Percentiles rank a stretch among this genome's conserved stretches.
phyloP scores from a whole-genome alignment of 2,888 invertebrate genomes.

The Encarsia formosa region DNA sequence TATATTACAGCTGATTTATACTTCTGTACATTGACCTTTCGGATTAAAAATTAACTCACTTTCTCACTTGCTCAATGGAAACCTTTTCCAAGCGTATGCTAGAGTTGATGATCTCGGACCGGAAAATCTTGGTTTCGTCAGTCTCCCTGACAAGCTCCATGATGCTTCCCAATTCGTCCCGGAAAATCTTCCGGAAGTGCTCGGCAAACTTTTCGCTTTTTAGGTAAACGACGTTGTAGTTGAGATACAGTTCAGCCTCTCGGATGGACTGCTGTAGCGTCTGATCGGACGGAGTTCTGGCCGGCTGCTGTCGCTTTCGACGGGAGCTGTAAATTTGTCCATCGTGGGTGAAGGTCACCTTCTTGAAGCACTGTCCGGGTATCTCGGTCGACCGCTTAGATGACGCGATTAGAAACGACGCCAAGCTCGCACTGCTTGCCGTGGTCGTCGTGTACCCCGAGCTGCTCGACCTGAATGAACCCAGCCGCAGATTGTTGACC shows the following conservation, averaged over 20 bases:
- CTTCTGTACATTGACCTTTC: too few relatives aligned
- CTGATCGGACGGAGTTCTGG: too few relatives aligned
- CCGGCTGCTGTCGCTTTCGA: slow-evolving; percentile 30
- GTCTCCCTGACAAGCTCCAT: slow-evolving; percentile 62
- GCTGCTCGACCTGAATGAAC: background rate
- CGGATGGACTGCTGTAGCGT: slow-evolving; percentile 38
- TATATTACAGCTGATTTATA: too few relatives aligned
- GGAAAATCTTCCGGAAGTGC: slow-evolving; percentile 65
- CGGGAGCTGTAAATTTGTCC: slow-evolving; percentile 38
- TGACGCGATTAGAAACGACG: too few relatives aligned
- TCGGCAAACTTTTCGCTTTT: slow-evolving; percentile 67
- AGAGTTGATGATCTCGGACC: slow-evolving; percentile 10
- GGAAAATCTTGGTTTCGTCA: slow-evolving; percentile 53
- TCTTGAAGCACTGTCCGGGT: slow-evolving; percentile 42
- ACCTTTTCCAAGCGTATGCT: slow-evolving; percentile 6
- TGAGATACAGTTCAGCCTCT: slow-evolving; percentile 34
- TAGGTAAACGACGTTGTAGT: slow-evolving; percentile 49
- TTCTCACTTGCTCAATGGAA: slow-evolving; percentile 5
- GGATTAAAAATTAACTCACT: too few relatives aligned
- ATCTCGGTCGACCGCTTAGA: slow-evolving; percentile 29
- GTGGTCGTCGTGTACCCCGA: background rate
- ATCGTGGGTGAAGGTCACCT: slow-evolving; percentile 35
- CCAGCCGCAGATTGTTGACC: too few relatives aligned
- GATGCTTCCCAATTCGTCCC: slow-evolving; percentile 58
- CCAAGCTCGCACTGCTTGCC: background rate